A percentile compares a stretch with the other conserved stretches of the same genome.
phyloP scores from a whole-genome alignment of 2,888 invertebrate genomes.

The Oscheius onirici region DNA sequence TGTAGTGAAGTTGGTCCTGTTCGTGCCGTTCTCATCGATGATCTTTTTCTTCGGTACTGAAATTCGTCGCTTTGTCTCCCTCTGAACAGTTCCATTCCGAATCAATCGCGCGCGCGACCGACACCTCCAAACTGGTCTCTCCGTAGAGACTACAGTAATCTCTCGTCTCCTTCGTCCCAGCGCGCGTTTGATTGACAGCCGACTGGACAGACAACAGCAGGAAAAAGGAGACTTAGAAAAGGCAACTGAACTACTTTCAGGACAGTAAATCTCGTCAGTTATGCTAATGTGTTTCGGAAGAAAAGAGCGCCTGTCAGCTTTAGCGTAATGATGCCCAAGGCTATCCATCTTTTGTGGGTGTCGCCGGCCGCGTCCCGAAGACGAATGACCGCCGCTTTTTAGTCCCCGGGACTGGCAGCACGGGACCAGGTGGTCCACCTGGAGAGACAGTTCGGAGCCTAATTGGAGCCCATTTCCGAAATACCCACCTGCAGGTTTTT shows the following conservation, averaged over 20 bases:
- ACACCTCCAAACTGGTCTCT: conserved; percentile 17
- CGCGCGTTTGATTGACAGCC: conserved; percentile 29
- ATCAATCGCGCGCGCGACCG: not conserved
- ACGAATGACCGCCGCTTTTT: conserved; percentile 30
- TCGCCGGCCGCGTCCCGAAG: conserved; percentile 29
- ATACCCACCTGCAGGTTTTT: conserved; percentile 59
- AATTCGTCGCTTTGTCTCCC: conserved; percentile 14
- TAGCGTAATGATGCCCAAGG: not conserved
- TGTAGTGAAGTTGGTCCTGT: conserved; percentile 96
- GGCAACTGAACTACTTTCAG: not conserved
- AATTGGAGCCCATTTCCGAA: not conserved
- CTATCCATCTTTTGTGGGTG: conserved; percentile 28
- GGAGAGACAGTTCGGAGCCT: conserved; percentile 17
- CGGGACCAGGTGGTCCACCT: conserved; percentile 20
- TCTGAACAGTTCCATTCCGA: not conserved
- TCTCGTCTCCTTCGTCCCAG: not conserved
- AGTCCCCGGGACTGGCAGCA: conserved; percentile 12
- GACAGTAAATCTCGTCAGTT: too few relatives aligned
- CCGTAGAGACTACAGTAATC: conserved; percentile 27
- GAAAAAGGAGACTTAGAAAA: not conserved
- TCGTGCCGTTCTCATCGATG: conserved; percentile 58
- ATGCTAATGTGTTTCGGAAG: too few relatives aligned
- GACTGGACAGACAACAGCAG: conserved; percentile 27
- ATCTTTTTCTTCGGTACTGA: conserved; percentile 56
- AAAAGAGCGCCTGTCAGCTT: too few relatives aligned